Base-by-base conservation (phyloP, 37 sponge, comb jelly and placozoan genomes). In the Axinella damicornis region DNA sequence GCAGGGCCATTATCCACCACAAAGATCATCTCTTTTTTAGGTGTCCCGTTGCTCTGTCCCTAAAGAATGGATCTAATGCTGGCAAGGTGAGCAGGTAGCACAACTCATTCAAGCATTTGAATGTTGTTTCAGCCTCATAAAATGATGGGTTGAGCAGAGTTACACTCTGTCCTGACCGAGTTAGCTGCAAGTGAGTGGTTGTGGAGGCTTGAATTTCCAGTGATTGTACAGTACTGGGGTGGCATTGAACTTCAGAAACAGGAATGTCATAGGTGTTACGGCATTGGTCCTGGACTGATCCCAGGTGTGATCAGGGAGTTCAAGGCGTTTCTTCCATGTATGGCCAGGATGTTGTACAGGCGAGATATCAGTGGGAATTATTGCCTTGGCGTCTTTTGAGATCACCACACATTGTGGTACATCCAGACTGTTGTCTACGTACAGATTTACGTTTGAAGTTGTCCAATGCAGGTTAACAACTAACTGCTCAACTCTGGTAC, bases 1-100 rank as follows among this genome's bases (percentile, higher is more conserved):
- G 76, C 57, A 12, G 61, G 76, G 15, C 61, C 76, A 76, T 58
- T 76, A 36, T 76, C 76, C 21, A 76, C 59, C 13, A 76, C 76
- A 58, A 76, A 59, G 19, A 58, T 30, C 61, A 53, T 6, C 55
- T 20, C 20, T 55, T 18, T 30, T 58, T 56, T 21, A 76, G 35
- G n/a, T 58, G n/a, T 9, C 61, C 76, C 28, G 76, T 59, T 17
- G 2, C 21, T 5, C 20, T 55, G 20, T 76, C 59, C 15, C 76
- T 30, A 57, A 76, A 76, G 33, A 76, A 21, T 58, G 2, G 12
- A 55, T 74, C 75, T 53, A 74, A 55, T 27, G 75, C 55, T 74
- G 57, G 57, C 14, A 74, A 74, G 53, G 57, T 53, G 0, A 74
- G 33, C 0, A 74, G 75, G 52, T 56, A 74, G 13, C 53, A 34